These are phyloP conservation scores for Leiothrix lutea DNA, from an alignment of 2,113 vertebrate species.

Conservation along the genomic window DNA sequence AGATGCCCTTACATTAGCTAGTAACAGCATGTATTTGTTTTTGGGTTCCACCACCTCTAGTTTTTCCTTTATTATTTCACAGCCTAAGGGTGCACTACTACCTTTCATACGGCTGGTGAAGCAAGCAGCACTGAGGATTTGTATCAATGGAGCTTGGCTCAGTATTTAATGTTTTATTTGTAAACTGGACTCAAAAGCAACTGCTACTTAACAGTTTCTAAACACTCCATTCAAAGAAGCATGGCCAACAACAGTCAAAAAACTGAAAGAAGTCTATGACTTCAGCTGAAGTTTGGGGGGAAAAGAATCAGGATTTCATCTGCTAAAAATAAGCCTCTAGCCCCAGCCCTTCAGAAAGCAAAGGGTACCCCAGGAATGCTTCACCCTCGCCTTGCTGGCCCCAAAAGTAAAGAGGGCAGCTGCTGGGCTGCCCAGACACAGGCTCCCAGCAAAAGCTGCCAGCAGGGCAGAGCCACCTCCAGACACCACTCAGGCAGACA, in stretches of 20 bases:
- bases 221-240: background rate
- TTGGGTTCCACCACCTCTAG: accelerated
- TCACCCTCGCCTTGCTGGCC: background rate
- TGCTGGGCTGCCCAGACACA: background rate
- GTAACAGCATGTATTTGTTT: background rate
- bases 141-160: background rate
- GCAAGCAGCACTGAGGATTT: background rate
- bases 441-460: background rate
- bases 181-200: background rate
- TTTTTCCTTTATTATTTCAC: background rate
- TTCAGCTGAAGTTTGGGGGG: background rate
- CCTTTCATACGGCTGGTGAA: background rate
- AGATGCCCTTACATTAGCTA: background rate
- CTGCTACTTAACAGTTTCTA: background rate
- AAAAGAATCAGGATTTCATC: background rate
- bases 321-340: accelerated
- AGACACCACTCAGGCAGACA: accelerated
- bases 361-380: too few species aligned
- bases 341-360: background rate
- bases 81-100: background rate
- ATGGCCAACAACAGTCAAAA: background rate
- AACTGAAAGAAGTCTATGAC: background rate
- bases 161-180: background rate
- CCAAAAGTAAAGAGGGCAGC: background rate
- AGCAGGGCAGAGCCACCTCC: background rate